Percentiles rank a stretch among this genome's conserved stretches.
phyloP scores from a whole-genome alignment of 1,140 invertebrate species.

The Gryon sp. region DNA sequence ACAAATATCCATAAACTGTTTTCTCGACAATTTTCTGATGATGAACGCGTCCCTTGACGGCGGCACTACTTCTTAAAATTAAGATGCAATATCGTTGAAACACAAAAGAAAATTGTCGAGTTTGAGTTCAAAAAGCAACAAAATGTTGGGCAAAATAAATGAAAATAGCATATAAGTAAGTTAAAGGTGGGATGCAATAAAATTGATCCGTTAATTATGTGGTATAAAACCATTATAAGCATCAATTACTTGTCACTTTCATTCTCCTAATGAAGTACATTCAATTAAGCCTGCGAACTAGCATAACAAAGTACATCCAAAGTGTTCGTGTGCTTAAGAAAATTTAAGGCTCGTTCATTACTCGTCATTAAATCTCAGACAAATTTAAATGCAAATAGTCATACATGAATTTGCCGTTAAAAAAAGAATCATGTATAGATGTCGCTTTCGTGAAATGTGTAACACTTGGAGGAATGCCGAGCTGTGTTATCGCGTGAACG shows the following conservation, averaged over 20 bases:
- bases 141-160: too few species aligned
- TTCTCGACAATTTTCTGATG: slow-evolving; percentile 10
- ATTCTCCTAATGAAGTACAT: slow-evolving; percentile 45
- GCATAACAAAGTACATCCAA: slow-evolving; percentile 29
- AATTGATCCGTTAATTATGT: slow-evolving; percentile 37
- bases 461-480: slow-evolving; percentile 57
- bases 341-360: slow-evolving; percentile 53
- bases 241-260: slow-evolving; percentile 23
- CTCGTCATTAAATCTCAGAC: slow-evolving; percentile 39
- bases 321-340: slow-evolving; percentile 38
- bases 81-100: slow-evolving; percentile 19
- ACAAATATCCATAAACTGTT: background rate
- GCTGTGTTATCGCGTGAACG: slow-evolving; percentile 59
- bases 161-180: too few species aligned
- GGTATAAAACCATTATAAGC: slow-evolving; percentile 9
- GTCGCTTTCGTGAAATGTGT: slow-evolving; percentile 52
- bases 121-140: background rate
- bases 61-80: slow-evolving; percentile 11
- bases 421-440: slow-evolving; percentile 57
- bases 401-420: slow-evolving; percentile 43
- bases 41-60: slow-evolving; percentile 8
- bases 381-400: slow-evolving; percentile 58
- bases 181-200: background rate
- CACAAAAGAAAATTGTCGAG: too few species aligned
- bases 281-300: slow-evolving; percentile 36